These are phyloP conservation scores for Chouioia cunea DNA, from an alignment of 2,888 invertebrate species.

Conservation along the genomic window DNA sequence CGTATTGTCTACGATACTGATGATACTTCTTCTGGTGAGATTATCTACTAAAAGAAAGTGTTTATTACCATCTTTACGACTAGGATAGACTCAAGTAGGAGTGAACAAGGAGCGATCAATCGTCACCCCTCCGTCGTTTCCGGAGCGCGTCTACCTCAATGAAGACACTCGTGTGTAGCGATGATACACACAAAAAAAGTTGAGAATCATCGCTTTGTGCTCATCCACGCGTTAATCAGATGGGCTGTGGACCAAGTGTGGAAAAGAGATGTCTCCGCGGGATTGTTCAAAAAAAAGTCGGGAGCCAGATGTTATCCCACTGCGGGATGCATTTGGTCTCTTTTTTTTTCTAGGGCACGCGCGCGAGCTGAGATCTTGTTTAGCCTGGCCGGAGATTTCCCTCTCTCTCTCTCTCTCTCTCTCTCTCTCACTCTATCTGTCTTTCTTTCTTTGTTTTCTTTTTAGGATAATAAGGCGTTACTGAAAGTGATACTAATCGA, in stretches of 20 bases:
- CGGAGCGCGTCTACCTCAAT: too few species aligned
- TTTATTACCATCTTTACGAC: too few species aligned
- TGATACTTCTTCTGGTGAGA: too few species aligned
- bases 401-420: too few species aligned
- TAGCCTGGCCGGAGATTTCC: constrained; percentile 2
- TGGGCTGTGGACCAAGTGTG: constrained; percentile 49
- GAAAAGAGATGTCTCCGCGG: not conserved
- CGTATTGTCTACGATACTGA: too few species aligned
- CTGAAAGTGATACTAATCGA: constrained; percentile 45
- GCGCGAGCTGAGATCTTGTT: constrained; percentile 22
- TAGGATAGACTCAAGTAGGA: not conserved
- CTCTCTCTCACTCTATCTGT: too few species aligned
- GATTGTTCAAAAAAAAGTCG: constrained; percentile 8
- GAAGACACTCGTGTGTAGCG: not conserved
- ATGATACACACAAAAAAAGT: constrained; percentile 16
- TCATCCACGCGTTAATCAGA: constrained; percentile 62
- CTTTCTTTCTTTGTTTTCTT: too few species aligned
- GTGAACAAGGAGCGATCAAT: constrained; percentile 53
- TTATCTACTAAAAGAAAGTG: too few species aligned
- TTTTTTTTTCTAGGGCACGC: constrained; percentile 4
- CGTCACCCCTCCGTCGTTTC: constrained; percentile 56
- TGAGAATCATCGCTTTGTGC: constrained; percentile 55
- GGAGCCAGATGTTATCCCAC: constrained; percentile 26
- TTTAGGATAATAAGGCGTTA: constrained; percentile 37
- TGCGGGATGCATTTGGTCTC: constrained; percentile 11